These are phyloP conservation scores for Drosophila pectinifera DNA, from an alignment of 1,140 invertebrate species.

Conservation along the genomic window DNA sequence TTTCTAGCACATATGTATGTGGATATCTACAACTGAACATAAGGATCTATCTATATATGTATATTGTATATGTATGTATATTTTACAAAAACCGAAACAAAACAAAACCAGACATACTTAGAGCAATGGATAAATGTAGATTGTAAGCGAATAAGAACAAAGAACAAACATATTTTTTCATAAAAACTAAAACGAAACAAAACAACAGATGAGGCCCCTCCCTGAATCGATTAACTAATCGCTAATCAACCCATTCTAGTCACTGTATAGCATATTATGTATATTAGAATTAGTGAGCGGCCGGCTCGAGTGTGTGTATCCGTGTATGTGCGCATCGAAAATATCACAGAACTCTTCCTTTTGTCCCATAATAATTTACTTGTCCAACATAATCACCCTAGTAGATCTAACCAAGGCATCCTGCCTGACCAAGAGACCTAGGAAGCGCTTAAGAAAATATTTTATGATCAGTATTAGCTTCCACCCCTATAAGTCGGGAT, in stretches of 20 bases:
- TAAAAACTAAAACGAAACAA: conserved; percentile 52
- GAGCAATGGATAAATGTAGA: conserved; percentile 62
- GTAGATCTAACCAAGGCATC: neutral
- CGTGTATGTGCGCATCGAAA: conserved; percentile 67
- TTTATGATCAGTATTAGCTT: conserved; percentile 28
- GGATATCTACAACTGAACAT: conserved; percentile 74
- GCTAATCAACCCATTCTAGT: conserved; percentile 45
- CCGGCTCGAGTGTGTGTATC: conserved; percentile 42
- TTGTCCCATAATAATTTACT: conserved; percentile 36
- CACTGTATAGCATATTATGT: conserved; percentile 67
- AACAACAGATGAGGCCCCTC: conserved; percentile 28
- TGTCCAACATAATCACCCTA: conserved; percentile 13
- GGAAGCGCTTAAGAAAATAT: neutral
- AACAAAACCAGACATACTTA: conserved; percentile 58
- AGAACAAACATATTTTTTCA: conserved; percentile 79
- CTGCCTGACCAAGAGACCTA: conserved; percentile 31
- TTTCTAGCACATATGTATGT: conserved; percentile 59
- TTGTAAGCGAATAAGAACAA: conserved; percentile 52
- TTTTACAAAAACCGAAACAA: conserved; percentile 72
- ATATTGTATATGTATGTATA: conserved; percentile 82
- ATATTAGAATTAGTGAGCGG: conserved; percentile 35
- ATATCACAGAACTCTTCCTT: conserved; percentile 76
- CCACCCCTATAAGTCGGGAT: neutral
- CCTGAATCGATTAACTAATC: conserved; percentile 49
- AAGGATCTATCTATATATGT: conserved; percentile 69